A percentile compares a stretch with the other conserved stretches of the same genome.
Evolutionary conservation across 35 echinoderm and acorn worm species (phyloP).

Genomic region (Stichopus chloronotus): DNA sequence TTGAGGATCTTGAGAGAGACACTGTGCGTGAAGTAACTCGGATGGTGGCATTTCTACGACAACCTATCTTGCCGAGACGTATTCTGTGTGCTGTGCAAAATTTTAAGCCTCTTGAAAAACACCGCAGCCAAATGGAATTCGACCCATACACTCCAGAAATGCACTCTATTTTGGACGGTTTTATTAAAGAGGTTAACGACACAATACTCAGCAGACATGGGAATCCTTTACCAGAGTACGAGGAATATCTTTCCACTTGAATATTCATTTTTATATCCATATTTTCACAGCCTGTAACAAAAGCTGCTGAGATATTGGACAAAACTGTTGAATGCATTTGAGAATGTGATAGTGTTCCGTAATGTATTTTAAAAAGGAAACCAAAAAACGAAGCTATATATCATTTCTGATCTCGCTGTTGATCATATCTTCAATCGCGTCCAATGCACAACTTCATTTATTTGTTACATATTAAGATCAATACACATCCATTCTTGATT

Average conservation of each 20-base stretch:
- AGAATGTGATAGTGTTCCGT: too few relatives aligned
- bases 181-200: conserved; percentile 29
- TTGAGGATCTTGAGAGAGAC: conserved; percentile 32
- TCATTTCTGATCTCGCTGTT: too few relatives aligned
- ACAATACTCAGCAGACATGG: background rate
- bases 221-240: background rate
- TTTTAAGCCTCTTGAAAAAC: background rate
- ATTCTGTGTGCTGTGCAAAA: background rate
- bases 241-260: background rate
- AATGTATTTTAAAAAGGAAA: too few relatives aligned
- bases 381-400: too few relatives aligned
- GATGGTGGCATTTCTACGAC: conserved; percentile 42
- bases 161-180: conserved; percentile 7
- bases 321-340: too few relatives aligned
- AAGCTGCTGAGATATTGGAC: too few relatives aligned
- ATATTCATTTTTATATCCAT: background rate
- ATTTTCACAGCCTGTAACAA: background rate
- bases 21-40: background rate
- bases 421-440: too few relatives aligned
- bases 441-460: too few relatives aligned
- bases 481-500: too few relatives aligned
- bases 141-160: conserved; percentile 45
- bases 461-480: too few relatives aligned
- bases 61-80: background rate
- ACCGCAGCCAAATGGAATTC: background rate